A percentile compares a stretch with the other conserved stretches of the same genome.
Conservation (phyloP, 2,888 invertebrate species). For the Epicampocera succincta region DNA sequence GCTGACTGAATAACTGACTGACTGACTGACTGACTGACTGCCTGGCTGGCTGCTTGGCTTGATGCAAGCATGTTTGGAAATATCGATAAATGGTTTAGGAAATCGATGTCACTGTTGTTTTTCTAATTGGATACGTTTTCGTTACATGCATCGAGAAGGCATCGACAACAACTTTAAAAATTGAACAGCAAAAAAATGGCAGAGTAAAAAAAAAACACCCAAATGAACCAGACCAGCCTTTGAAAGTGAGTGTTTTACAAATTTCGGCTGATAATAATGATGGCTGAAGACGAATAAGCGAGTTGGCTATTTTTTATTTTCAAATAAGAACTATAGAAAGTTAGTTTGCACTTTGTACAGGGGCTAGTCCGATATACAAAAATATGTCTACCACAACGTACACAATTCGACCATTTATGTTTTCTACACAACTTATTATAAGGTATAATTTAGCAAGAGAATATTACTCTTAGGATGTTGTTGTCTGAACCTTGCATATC, state of each 20-base stretch:
- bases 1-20: neutral
- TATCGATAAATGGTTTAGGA: conserved; percentile 59
- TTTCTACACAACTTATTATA: too few relatives aligned
- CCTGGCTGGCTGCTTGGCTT: conserved; percentile 6
- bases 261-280: neutral
- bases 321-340: neutral
- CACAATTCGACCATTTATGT: too few relatives aligned
- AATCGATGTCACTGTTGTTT: conserved; percentile 65
- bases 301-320: neutral
- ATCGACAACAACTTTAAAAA: conserved; percentile 55
- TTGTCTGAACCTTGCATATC: too few relatives aligned
- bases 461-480: too few relatives aligned
- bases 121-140: conserved; percentile 67
- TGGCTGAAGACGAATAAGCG: neutral
- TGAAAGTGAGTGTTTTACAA: neutral
- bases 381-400: too few relatives aligned
- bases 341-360: too few relatives aligned
- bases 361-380: too few relatives aligned
- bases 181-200: conserved; percentile 19
- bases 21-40: too few relatives aligned
- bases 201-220: conserved; percentile 7
- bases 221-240: conserved; percentile 19
- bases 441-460: too few relatives aligned
- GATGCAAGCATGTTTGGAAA: neutral
- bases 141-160: conserved; percentile 50